Percentiles rank a stretch among this genome's conserved stretches.
phyloP scores from a whole-genome alignment of 2,888 invertebrate species.

The Drepanosiphum platanoidis region DNA sequence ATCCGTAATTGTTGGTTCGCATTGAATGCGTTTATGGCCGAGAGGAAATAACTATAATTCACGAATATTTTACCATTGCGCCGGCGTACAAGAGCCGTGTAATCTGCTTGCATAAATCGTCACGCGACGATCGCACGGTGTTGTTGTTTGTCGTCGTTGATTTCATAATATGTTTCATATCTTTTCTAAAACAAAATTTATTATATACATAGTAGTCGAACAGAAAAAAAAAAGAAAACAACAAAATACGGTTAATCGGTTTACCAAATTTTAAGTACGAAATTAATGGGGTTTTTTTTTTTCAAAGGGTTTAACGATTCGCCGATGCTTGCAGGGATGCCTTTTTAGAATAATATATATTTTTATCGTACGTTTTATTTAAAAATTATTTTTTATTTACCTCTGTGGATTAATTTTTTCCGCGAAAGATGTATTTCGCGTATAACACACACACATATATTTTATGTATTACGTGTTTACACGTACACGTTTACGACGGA shows the following conservation, averaged over 20 bases:
- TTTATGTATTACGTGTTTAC: constrained; percentile 12
- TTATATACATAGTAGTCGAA: no score
- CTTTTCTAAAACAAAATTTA: no score
- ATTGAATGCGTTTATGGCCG: not conserved
- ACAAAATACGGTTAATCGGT: not conserved
- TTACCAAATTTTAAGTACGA: constrained; percentile 17
- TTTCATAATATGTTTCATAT: not conserved
- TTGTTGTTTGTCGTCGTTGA: not conserved
- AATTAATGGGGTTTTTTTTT: constrained; percentile 25
- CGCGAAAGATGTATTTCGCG: constrained; percentile 5
- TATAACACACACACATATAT: not conserved
- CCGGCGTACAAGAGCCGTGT: not conserved
- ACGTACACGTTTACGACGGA: not conserved
- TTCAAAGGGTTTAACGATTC: not conserved
- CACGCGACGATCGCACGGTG: no score
- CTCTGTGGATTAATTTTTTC: constrained; percentile 14
- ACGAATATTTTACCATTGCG: not conserved
- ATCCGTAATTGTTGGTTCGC: not conserved
- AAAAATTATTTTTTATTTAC: no score
- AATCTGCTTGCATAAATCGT: not conserved
- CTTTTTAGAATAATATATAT: not conserved
- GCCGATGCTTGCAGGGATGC: not conserved
- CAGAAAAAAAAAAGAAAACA: no score
- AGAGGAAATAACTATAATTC: not conserved
- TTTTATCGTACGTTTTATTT: not conserved